Percentiles rank a stretch among this genome's conserved stretches.
These are phyloP conservation scores for Dicrostonyx torquatus DNA, from an alignment of 2,797 vertebrate genomes.

Conservation along the genomic window DNA sequence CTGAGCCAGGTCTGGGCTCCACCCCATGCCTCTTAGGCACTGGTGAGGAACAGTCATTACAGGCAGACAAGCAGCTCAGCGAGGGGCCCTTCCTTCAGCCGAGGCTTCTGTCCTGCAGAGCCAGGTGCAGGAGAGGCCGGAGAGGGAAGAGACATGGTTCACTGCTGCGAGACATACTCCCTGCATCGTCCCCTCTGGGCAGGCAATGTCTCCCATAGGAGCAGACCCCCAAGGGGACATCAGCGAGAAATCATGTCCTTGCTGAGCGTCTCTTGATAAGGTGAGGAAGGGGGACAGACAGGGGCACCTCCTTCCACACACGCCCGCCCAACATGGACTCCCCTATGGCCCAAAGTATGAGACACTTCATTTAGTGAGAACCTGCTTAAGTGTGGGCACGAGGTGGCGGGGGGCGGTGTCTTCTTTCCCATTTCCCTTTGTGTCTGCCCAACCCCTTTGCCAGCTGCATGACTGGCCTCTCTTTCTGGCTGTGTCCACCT, in stretches of 20 bases:
- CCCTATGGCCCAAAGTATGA: too few species aligned
- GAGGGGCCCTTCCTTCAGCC: not conserved
- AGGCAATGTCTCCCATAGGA: fast-evolving
- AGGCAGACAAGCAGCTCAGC: not conserved
- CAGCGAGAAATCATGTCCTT: not conserved
- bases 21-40: too few species aligned
- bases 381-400: not conserved
- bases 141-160: fast-evolving
- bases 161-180: not conserved
- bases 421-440: not conserved
- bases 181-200: not conserved
- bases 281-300: not conserved
- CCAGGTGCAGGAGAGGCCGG: not conserved
- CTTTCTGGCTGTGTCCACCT: not conserved
- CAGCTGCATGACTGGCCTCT: not conserved
- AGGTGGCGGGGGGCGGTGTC: not conserved
- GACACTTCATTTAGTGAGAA: not conserved
- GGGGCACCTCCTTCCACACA: not conserved
- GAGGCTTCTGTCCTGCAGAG: fast-evolving
- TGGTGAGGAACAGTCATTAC: not conserved
- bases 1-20: not conserved
- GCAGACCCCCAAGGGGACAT: fast-evolving
- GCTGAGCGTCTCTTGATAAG: not conserved
- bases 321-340: too few species aligned
- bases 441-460: not conserved